A percentile compares a stretch with the other conserved stretches of the same genome.
Evolutionary conservation across 2,888 invertebrate genomes (phyloP).

Genomic region (Mythimna pallens): DNA sequence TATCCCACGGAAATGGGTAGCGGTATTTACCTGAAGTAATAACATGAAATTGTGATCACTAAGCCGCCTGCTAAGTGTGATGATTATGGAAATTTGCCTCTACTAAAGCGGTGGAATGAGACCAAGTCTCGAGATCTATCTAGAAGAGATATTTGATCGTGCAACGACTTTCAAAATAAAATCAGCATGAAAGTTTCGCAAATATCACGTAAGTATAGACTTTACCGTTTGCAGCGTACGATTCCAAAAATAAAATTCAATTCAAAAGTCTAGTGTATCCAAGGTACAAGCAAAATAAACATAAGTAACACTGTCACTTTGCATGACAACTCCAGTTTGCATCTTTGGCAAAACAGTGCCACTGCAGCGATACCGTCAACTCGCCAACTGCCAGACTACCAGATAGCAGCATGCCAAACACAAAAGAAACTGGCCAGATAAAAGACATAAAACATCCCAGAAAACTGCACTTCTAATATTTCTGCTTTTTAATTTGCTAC

Average conservation of each 20-base stretch:
- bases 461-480: slow-evolving; percentile 71
- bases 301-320: slow-evolving; percentile 1
- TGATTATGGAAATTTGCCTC: slow-evolving; percentile 48
- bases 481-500: slow-evolving; percentile 75
- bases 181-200: neutral
- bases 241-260: neutral
- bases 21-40: slow-evolving; percentile 52
- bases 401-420: slow-evolving; percentile 74
- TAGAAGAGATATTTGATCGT: slow-evolving; percentile 11
- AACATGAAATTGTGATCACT: slow-evolving; percentile 60
- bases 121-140: slow-evolving; percentile 1
- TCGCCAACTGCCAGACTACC: slow-evolving; percentile 63
- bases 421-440: slow-evolving; percentile 72
- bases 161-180: neutral
- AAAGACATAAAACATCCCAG: slow-evolving; percentile 67
- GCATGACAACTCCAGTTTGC: slow-evolving; percentile 57
- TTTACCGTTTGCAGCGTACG: neutral
- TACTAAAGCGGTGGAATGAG: neutral
- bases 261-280: neutral
- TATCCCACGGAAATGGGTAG: slow-evolving; percentile 52
- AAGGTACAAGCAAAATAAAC: slow-evolving; percentile 30
- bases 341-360: slow-evolving; percentile 66
- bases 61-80: slow-evolving; percentile 40
- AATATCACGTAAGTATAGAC: neutral
- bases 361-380: slow-evolving; percentile 65